phyloP scores from a whole-genome alignment of 2,113 vertebrate species.

The Petrocephalus zakoni region DNA sequence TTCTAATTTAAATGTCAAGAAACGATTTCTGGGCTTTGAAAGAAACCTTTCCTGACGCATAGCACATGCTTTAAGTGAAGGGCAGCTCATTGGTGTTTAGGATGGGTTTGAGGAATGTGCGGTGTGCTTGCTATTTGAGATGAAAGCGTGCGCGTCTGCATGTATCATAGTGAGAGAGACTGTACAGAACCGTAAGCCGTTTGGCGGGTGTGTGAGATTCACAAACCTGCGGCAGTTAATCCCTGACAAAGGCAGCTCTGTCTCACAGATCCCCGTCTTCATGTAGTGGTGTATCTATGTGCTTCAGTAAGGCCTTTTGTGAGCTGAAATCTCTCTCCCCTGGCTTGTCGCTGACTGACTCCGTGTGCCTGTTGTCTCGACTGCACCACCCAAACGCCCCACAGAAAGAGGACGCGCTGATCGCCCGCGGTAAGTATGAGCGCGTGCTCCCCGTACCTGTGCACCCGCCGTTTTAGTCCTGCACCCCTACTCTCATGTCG shows the following conservation, averaged over 20 bases:
- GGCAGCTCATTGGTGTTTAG: background rate
- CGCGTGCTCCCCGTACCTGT: conserved; percentile 13
- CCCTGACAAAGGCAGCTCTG: background rate
- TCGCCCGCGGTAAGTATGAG: conserved; percentile 60
- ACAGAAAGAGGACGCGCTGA: conserved; percentile 58
- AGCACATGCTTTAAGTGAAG: background rate
- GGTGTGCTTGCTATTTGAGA: background rate
- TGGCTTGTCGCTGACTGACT: conserved; percentile 37
- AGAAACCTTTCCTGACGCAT: background rate
- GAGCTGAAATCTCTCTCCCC: background rate
- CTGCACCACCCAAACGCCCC: conserved; percentile 52
- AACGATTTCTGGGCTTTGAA: background rate
- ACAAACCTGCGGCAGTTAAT: background rate
- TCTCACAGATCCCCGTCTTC: background rate
- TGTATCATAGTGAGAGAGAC: background rate
- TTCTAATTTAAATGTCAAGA: background rate
- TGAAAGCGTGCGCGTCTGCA: background rate
- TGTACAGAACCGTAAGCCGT: background rate
- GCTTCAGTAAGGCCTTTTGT: background rate
- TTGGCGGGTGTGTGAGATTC: background rate
- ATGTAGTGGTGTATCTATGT: background rate
- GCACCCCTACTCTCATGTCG: background rate
- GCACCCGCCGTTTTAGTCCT: background rate
- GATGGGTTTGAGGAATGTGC: background rate
- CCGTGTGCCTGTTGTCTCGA: conserved; percentile 42